Base-by-base conservation (phyloP, 2,888 invertebrate genomes). In the Hetaerina titia region DNA sequence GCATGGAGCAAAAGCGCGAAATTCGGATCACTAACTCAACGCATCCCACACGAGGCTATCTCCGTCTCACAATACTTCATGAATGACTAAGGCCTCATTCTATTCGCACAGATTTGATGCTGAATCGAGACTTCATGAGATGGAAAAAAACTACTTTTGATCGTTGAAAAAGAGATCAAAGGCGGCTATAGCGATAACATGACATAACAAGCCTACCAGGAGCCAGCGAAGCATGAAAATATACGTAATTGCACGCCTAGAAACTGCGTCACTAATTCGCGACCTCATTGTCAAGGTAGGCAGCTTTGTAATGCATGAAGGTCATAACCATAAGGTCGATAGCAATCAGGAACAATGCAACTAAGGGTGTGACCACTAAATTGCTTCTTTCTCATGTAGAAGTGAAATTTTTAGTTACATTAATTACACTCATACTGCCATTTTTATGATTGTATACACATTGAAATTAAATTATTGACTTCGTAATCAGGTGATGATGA, bases 221-320 rank as follows among this genome's bases (percentile, higher is more conserved):
- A 81, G 31, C 81, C 81, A 81, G 31, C 81, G 81, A 31, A 13
- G 81, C 81, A 81, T 31, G 81, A 81, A 81, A 81, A 81, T 81
- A 81, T 22, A 22, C 69, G 8, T 22, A 31, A 81, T 7, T 31
- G 31, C 13, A 4, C 81, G 11, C 81, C 31, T 25, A 25, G 60
- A 60, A 17, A 6, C 74, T 25, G 25, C 74, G 25, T 0, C 81
- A 81, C 25, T 69, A n/a, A n/a, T 22, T n/a, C 69, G 69, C 69
- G 69, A 4, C 11, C 81, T 81, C 81, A 81, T 15, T 81, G 81
- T 31, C 81, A 81, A 81, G 81, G 81, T 81, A 81, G 81, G 81
- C 81, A 81, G 31, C 31, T 31, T 22, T 31, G 31, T 31, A 31
- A 11, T 31, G 31, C 11, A 81, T 13, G 81, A 81, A 81, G 81